Percentiles rank a stretch among this genome's conserved stretches.
phyloP scores from a whole-genome alignment of 2,888 invertebrate species.

The Ametastegia equiseti region DNA sequence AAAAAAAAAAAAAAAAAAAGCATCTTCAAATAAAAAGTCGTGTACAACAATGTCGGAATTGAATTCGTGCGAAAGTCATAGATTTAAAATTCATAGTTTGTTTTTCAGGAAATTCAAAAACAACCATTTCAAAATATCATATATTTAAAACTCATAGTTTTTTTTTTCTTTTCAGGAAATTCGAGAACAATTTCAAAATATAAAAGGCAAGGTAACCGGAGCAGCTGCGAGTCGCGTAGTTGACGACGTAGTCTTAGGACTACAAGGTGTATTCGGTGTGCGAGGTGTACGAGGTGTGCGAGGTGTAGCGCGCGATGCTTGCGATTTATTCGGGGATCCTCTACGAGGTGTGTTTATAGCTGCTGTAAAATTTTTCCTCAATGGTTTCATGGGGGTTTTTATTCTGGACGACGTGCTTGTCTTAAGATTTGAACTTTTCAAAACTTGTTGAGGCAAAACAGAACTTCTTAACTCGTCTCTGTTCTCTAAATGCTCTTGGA shows the following conservation, averaged over 20 bases:
- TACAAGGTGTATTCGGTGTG: conserved; percentile 52
- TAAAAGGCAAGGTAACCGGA: conserved; percentile 53
- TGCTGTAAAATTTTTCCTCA: conserved; percentile 61
- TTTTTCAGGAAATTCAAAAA: neutral
- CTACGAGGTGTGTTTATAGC: conserved; percentile 32
- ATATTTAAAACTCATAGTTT: neutral
- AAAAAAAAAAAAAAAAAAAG: neutral
- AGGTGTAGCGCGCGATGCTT: conserved; percentile 51
- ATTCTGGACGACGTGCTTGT: conserved; percentile 65
- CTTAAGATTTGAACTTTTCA: conserved; percentile 66
- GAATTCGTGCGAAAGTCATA: neutral
- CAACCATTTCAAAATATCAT: conserved; percentile 51
- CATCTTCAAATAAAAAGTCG: neutral
- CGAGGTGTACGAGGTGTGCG: conserved; percentile 53
- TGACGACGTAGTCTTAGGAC: conserved; percentile 52
- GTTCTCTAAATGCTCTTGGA: conserved; percentile 78
- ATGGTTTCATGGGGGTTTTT: conserved; percentile 67
- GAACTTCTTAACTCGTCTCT: conserved; percentile 79
- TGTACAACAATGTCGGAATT: neutral
- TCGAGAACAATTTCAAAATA: conserved; percentile 50
- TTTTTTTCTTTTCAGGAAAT: neutral
- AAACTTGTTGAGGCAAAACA: conserved; percentile 71
- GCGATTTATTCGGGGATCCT: conserved; percentile 48
- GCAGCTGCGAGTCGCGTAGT: conserved; percentile 57
- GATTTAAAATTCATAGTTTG: neutral